Evolutionary conservation across 2,888 invertebrate genomes (phyloP).

Genomic region (Eupeodes luniger): DNA sequence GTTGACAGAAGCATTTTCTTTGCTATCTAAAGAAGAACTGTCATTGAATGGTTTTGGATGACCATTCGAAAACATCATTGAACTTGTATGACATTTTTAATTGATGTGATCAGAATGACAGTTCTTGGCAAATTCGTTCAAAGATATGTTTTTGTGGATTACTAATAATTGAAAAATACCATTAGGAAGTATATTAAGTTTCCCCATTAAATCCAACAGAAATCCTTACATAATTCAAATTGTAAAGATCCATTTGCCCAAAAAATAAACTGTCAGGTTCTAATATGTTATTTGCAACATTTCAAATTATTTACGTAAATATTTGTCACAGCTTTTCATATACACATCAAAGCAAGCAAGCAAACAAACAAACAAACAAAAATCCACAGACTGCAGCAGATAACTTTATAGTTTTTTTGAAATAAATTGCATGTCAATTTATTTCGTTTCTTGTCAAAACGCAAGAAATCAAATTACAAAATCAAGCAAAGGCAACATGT

Average conservation of each 20-base stretch:
- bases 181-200: too few species aligned
- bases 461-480: conserved; percentile 66
- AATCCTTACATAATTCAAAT: too few species aligned
- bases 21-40: too few species aligned
- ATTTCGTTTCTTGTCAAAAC: conserved; percentile 67
- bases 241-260: background rate
- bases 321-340: background rate
- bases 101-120: too few species aligned
- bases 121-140: too few species aligned
- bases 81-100: too few species aligned
- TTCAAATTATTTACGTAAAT: background rate
- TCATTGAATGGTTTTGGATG: too few species aligned
- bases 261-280: background rate
- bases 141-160: too few species aligned
- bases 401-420: conserved; percentile 18
- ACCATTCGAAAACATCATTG: too few species aligned
- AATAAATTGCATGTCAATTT: conserved; percentile 69
- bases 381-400: conserved; percentile 11
- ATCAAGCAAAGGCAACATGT: conserved; percentile 46
- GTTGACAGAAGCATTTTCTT: too few species aligned
- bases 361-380: background rate
- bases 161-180: too few species aligned
- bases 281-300: background rate
- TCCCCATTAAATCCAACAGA: too few species aligned
- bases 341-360: background rate